Evolutionary conservation across 2,888 invertebrate genomes (phyloP).

Genomic region (Graphium colonna): DNA sequence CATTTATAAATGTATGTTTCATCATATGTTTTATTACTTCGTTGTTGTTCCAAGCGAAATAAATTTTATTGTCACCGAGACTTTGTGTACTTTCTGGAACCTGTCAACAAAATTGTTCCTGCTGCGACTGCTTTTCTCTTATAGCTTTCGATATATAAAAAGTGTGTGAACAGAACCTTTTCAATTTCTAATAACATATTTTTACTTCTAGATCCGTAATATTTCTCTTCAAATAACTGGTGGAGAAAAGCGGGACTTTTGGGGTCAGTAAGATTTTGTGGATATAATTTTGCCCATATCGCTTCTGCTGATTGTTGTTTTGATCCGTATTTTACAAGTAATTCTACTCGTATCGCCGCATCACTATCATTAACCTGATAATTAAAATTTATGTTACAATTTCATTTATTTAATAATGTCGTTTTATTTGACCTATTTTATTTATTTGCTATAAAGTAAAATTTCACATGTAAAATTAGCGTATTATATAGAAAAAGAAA

Average conservation of each 20-base stretch:
- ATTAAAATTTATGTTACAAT: background rate
- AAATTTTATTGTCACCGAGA: constrained; percentile 29
- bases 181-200: constrained; percentile 23
- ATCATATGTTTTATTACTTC: constrained; percentile 60
- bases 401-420: background rate
- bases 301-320: constrained; percentile 45
- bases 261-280: constrained; percentile 54
- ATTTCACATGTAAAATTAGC: too few relatives aligned
- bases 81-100: constrained; percentile 20
- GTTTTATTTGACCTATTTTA: too few relatives aligned
- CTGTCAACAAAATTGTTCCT: background rate
- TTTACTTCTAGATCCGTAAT: constrained; percentile 1
- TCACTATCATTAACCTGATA: constrained; percentile 56
- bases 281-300: constrained; percentile 54
- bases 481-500: too few relatives aligned
- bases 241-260: constrained; percentile 47
- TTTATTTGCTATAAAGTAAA: too few relatives aligned
- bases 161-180: constrained; percentile 33
- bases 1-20: constrained; percentile 70
- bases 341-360: constrained; percentile 49
- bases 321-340: constrained; percentile 51
- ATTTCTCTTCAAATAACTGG: constrained; percentile 42
- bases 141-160: too few relatives aligned
- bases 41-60: constrained; percentile 77
- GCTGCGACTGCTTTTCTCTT: too few relatives aligned